Evolutionary conservation across 2,113 vertebrate genomes (phyloP).

Genomic region (Hassar affinis): DNA sequence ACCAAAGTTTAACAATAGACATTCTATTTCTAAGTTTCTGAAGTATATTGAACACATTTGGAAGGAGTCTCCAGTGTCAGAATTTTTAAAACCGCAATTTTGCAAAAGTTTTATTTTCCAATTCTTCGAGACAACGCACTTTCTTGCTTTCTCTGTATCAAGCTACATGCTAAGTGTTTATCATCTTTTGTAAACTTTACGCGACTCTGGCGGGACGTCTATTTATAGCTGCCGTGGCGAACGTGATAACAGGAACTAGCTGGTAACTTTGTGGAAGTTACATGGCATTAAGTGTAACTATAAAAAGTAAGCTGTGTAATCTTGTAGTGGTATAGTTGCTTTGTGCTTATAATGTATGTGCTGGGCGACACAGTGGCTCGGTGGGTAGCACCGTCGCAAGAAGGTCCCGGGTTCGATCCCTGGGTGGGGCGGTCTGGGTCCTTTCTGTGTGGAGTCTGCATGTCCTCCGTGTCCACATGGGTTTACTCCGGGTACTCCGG

Average conservation of each 20-base stretch:
- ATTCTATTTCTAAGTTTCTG: background rate
- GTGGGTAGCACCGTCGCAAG: too few species aligned
- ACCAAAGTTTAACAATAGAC: too few species aligned
- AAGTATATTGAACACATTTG: background rate
- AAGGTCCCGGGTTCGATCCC: too few species aligned
- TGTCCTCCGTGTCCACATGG: too few species aligned
- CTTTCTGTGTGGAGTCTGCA: too few species aligned
- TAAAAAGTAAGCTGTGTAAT: too few species aligned
- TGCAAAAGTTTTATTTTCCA: background rate
- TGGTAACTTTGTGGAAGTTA: background rate
- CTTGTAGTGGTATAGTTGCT: too few species aligned
- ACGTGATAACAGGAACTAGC: background rate
- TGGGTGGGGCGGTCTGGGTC: too few species aligned
- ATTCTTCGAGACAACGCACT: background rate
- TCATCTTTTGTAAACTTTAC: background rate
- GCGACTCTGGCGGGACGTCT: background rate
- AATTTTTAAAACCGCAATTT: background rate
- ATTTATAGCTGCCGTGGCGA: background rate
- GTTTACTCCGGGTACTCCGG: too few species aligned
- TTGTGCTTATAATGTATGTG: too few species aligned
- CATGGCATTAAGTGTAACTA: too few species aligned
- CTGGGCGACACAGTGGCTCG: too few species aligned
- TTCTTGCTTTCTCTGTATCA: background rate
- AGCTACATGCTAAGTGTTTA: background rate
- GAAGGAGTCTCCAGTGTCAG: background rate